phyloP scores from a whole-genome alignment of 2,113 vertebrate species.

The Arizona elegans region DNA sequence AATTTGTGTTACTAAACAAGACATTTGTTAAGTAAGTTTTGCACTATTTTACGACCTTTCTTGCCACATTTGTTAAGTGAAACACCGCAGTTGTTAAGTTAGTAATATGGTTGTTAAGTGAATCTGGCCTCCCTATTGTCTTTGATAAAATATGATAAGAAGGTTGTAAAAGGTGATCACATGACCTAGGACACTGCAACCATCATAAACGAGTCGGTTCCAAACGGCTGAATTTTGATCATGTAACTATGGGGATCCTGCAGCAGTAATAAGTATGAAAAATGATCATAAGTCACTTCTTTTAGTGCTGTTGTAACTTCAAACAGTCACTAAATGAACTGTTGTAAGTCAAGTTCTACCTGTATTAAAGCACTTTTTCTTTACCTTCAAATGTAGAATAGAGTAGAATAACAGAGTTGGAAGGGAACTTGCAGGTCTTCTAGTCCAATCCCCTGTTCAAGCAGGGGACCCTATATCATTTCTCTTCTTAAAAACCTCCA shows the following conservation, averaged over 20 bases:
- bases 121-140: background rate
- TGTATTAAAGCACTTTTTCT: background rate
- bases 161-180: background rate
- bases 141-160: background rate
- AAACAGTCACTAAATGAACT: background rate
- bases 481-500: background rate
- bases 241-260: background rate
- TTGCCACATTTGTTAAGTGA: background rate
- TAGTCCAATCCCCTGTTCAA: background rate
- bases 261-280: background rate
- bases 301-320: background rate
- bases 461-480: background rate
- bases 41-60: background rate
- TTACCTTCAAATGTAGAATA: background rate
- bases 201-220: background rate
- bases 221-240: background rate
- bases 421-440: background rate
- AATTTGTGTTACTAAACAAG: background rate
- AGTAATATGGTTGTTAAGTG: background rate
- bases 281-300: background rate
- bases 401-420: background rate
- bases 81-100: background rate
- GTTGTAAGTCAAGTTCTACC: background rate
- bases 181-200: background rate
- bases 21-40: background rate